Percentiles rank a stretch among this genome's conserved stretches.
phyloP scores from a whole-genome alignment of 2,113 vertebrate species.

The Nothoprocta pentlandii region DNA sequence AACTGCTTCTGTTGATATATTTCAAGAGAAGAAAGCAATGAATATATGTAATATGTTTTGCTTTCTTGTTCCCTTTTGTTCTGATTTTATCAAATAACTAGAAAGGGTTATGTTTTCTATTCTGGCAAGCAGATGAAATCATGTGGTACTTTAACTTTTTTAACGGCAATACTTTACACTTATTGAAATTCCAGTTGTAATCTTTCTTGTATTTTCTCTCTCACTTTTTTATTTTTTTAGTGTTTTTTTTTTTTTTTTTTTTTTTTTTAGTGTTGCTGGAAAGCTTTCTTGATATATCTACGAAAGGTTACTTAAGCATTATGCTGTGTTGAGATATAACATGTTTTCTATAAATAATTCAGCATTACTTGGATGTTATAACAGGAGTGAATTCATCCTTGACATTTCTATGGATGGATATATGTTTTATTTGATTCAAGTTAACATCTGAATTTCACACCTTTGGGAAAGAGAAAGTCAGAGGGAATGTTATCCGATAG shows the following conservation, averaged over 20 bases:
- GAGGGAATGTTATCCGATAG: background rate
- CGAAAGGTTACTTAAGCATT: background rate
- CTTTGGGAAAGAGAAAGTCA: background rate
- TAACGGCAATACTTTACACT: background rate
- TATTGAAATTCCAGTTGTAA: background rate
- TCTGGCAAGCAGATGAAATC: background rate
- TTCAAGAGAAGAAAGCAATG: background rate
- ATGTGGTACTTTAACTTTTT: background rate
- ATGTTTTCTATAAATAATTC: background rate
- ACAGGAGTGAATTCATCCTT: background rate
- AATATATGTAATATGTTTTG: background rate
- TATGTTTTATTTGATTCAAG: background rate
- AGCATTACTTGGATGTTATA: background rate
- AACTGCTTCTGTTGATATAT: background rate
- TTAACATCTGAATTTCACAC: background rate
- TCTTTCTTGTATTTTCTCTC: background rate
- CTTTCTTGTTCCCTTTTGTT: background rate
- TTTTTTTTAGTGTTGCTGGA: background rate
- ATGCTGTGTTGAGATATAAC: background rate
- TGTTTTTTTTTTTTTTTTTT: background rate
- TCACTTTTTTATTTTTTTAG: too few relatives aligned
- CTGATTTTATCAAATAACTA: background rate
- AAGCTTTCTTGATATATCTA: background rate
- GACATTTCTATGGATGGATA: background rate
- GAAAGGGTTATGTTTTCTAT: background rate